Evolutionary conservation across 2,113 vertebrate genomes (phyloP), one percentile per base, ranked within the genome.

Genomic region (Grus americana): DNA sequence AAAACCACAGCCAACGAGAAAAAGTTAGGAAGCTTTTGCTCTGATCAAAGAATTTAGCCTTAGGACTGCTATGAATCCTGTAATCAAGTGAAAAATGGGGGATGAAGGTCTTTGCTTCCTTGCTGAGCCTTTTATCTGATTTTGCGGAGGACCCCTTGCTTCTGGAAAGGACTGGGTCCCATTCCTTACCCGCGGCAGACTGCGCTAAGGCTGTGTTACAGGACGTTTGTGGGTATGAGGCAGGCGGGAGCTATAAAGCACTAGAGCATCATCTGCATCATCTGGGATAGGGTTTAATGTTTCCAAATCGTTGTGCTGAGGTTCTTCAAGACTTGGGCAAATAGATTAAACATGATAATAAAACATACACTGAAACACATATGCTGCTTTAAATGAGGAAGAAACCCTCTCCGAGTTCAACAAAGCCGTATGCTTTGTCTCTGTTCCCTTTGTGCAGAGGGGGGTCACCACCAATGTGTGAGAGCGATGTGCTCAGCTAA

Each of bases 391-490:
- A 74, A 78, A 86, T 4, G 4, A 73, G n/a, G 36, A 92, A 71
- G 32, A 85, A 67, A 20, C 7, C 12, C 0, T 0, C 4, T 24
- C 62, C 0, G 0, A 74, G n/a, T 81, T 74, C 47, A 83, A 34
- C 27, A 46, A 90, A 61, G 4, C 20, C 24, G 13, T 14, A 21
- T 29, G 34, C 38, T 86, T 74, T 75, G 57, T 63, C 79, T 75
- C 20, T 5, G 29, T 17, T 89, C 30, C 22, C n/a, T 59, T 61
- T 72, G 36, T 61, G 52, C 38, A 54, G 65, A 54, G 7, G 1
- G 3, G 9, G 9, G 3, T 68, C 1, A 0, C 26, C 36, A 71
- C 36, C 34, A 29, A 1, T 24, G 29, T 21, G 36, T 80, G 63
- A 80, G 74, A 80, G 50, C 1, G 3, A 73, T 5, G 6, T 50